Conservation (phyloP, 2,888 invertebrate species). For the Idaea biselata region DNA sequence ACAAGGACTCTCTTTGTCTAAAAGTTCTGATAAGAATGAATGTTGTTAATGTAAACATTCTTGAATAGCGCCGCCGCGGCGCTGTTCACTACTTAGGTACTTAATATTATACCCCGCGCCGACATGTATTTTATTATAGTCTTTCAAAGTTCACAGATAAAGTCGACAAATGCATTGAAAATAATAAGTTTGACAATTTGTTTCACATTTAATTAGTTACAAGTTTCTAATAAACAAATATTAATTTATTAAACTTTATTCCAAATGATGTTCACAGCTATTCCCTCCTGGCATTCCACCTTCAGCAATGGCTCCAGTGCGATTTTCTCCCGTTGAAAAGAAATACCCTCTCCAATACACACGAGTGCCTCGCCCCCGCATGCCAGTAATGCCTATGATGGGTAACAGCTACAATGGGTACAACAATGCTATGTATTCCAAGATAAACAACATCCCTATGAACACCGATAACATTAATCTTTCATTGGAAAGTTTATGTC, state of each 20-base stretch:
- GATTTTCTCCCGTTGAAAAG: slow-evolving; percentile 41
- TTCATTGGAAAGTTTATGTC: slow-evolving; percentile 71
- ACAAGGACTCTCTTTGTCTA: too few species aligned
- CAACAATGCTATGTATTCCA: slow-evolving; percentile 33
- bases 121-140: too few species aligned
- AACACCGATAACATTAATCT: slow-evolving; percentile 67
- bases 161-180: too few species aligned
- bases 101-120: too few species aligned
- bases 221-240: too few species aligned
- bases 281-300: slow-evolving; percentile 28
- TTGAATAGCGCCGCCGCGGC: too few species aligned
- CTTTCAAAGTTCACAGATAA: too few species aligned
- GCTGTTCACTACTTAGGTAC: too few species aligned
- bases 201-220: too few species aligned
- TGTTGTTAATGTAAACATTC: too few species aligned
- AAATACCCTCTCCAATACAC: slow-evolving; percentile 34
- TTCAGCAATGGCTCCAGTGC: slow-evolving; percentile 36
- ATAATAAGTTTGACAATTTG: too few species aligned
- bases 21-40: too few species aligned
- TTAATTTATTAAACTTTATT: background rate
- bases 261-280: background rate
- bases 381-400: slow-evolving; percentile 37
- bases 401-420: slow-evolving; percentile 53
- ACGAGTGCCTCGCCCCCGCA: slow-evolving; percentile 43
- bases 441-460: slow-evolving; percentile 11